Percentiles rank a stretch among this genome's conserved stretches.
These are phyloP conservation scores for Lordiphosa collinella DNA, from an alignment of 1,140 invertebrate genomes.

Conservation along the genomic window DNA sequence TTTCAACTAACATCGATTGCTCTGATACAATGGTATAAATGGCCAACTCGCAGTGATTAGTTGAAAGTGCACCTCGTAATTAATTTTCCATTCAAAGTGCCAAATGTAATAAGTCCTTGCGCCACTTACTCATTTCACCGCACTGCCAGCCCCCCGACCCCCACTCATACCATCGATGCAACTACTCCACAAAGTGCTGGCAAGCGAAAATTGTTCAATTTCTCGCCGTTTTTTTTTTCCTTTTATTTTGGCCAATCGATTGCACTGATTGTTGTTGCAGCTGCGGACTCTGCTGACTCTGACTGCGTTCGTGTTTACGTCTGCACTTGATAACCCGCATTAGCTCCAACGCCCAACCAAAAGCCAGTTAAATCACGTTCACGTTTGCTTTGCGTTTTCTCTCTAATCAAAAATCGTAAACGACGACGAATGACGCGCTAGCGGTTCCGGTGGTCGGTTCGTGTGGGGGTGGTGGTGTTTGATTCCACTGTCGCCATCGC, in stretches of 20 bases:
- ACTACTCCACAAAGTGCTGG: slow-evolving; percentile 2
- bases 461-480: not conserved
- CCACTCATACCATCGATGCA: not conserved
- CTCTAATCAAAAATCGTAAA: slow-evolving; percentile 63
- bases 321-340: slow-evolving; percentile 59
- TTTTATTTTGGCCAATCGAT: slow-evolving; percentile 12
- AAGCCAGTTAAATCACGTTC: slow-evolving; percentile 51
- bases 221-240: slow-evolving; percentile 1
- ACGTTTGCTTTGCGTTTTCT: slow-evolving; percentile 44
- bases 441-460: slow-evolving; percentile 9
- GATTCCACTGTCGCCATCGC: slow-evolving; percentile 26
- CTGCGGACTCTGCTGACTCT: not conserved
- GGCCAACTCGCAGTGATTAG: too few relatives aligned
- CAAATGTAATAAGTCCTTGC: slow-evolving; percentile 25
- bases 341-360: slow-evolving; percentile 22
- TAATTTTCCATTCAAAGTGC: slow-evolving; percentile 22
- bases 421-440: slow-evolving; percentile 19
- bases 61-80: slow-evolving; percentile 15
- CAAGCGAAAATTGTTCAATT: slow-evolving; percentile 22
- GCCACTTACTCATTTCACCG: not conserved
- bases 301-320: slow-evolving; percentile 38
- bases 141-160: too few relatives aligned
- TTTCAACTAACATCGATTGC: too few relatives aligned
- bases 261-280: slow-evolving; percentile 29
- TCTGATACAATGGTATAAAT: too few relatives aligned